Conservation (phyloP, 2,797 vertebrate genomes). For the Ctenosaura bakeri region DNA sequence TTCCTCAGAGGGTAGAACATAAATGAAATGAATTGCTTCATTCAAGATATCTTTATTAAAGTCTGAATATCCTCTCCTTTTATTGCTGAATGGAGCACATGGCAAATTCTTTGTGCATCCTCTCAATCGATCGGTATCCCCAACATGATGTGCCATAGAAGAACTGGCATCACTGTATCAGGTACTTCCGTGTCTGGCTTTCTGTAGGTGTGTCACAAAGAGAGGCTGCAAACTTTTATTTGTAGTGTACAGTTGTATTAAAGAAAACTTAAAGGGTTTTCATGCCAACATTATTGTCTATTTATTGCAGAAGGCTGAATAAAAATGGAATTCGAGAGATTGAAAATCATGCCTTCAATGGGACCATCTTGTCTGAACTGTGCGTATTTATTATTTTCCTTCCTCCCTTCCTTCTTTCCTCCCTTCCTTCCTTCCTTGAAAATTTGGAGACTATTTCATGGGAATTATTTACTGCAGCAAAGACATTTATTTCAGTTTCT, state of each 20-base stretch:
- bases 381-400: conserved; percentile 71
- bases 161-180: neutral
- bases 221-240: neutral
- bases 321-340: conserved; percentile 85
- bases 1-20: neutral
- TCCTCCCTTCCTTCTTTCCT: too few relatives aligned
- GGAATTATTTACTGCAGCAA: conserved; percentile 54
- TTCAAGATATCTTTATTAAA: neutral
- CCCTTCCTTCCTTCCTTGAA: conserved; percentile 21
- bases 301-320: conserved; percentile 82
- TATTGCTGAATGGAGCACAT: neutral
- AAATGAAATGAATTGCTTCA: too few relatives aligned
- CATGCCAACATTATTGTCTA: conserved; percentile 60
- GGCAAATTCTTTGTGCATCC: neutral
- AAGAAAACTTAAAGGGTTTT: conserved; percentile 32
- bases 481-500: conserved; percentile 31
- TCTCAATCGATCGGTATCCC: too few relatives aligned
- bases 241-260: neutral
- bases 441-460: conserved; percentile 56
- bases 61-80: neutral
- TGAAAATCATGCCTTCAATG: conserved; percentile 84
- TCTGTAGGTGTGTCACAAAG: neutral
- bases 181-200: neutral
- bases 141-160: neutral
- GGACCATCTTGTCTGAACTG: conserved; percentile 84